phyloP scores from a whole-genome alignment of 2,113 vertebrate genomes.

The Rousettus leschenaultii region DNA sequence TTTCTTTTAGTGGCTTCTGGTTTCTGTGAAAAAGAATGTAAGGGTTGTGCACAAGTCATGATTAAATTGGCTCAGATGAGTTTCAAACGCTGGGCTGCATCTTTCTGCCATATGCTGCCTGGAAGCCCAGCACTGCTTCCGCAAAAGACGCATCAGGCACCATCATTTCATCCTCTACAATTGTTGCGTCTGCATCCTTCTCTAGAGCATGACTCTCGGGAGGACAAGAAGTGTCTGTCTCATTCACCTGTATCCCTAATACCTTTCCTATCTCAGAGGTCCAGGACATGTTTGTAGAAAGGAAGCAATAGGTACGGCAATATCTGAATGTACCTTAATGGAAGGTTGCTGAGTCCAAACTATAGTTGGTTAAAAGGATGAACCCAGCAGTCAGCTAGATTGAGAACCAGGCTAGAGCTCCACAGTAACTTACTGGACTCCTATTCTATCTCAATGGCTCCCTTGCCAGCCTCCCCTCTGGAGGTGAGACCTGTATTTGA shows the following conservation, averaged over 20 bases:
- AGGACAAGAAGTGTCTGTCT: background rate
- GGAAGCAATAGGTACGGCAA: background rate
- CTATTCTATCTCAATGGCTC: background rate
- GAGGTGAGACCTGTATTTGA: background rate
- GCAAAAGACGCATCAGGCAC: background rate
- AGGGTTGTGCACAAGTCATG: background rate
- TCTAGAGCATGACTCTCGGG: background rate
- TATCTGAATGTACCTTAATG: background rate
- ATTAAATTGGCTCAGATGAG: background rate
- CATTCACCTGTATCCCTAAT: background rate
- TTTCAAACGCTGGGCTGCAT: background rate
- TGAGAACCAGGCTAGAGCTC: background rate
- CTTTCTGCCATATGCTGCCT: background rate
- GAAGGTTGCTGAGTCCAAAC: background rate
- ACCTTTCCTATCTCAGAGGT: background rate
- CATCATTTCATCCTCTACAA: background rate
- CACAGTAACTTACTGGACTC: background rate
- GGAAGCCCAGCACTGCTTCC: background rate
- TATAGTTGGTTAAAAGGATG: background rate
- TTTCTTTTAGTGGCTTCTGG: conserved; percentile 33
- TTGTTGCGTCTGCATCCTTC: background rate
- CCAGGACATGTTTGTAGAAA: background rate
- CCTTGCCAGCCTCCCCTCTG: background rate
- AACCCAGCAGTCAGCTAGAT: background rate
- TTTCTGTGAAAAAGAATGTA: conserved; percentile 2